Evolutionary conservation across 1,140 invertebrate genomes (phyloP).

Genomic region (Drosophila baimaii): DNA sequence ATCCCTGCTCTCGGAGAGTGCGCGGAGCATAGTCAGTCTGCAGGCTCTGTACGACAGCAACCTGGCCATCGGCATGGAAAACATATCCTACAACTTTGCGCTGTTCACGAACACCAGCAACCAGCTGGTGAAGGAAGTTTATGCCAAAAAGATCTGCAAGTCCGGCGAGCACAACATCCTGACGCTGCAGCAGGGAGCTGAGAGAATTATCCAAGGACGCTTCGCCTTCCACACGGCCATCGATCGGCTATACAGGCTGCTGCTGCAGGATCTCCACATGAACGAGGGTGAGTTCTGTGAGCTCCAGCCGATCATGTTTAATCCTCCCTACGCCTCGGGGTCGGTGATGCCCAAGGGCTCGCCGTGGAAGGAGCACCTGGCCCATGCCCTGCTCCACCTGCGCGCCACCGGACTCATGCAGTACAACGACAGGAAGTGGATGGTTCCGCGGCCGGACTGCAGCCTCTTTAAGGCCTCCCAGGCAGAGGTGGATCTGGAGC

Average conservation of each 20-base stretch:
- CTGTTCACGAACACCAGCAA: conserved; percentile 79
- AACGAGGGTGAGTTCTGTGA: conserved; percentile 72
- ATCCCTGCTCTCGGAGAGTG: conserved; percentile 86
- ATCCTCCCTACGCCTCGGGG: conserved; percentile 37
- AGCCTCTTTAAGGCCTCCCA: conserved; percentile 45
- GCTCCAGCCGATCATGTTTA: conserved; percentile 69
- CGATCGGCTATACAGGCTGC: conserved; percentile 63
- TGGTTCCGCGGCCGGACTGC: conserved; percentile 60
- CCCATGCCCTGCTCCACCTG: conserved; percentile 50
- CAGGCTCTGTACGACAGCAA: conserved; percentile 85
- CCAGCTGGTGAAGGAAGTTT: conserved; percentile 58
- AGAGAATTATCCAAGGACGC: conserved; percentile 56
- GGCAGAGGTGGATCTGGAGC: conserved; percentile 71
- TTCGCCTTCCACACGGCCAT: conserved; percentile 75
- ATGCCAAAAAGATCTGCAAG: conserved; percentile 52
- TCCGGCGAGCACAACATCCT: conserved; percentile 51
- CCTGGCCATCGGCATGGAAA: conserved; percentile 86
- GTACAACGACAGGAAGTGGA: conserved; percentile 69
- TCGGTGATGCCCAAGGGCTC: conserved; percentile 56
- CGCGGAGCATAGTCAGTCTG: conserved; percentile 85
- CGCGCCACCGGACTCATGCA: conserved; percentile 53
- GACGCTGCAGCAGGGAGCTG: conserved; percentile 53
- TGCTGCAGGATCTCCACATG: conserved; percentile 37
- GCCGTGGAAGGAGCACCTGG: conserved; percentile 68
- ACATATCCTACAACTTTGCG: conserved; percentile 85